Evolutionary conservation across 1,140 invertebrate species (phyloP), one percentile per base, ranked within the genome.

Genomic region (Nautilus pompilius): DNA sequence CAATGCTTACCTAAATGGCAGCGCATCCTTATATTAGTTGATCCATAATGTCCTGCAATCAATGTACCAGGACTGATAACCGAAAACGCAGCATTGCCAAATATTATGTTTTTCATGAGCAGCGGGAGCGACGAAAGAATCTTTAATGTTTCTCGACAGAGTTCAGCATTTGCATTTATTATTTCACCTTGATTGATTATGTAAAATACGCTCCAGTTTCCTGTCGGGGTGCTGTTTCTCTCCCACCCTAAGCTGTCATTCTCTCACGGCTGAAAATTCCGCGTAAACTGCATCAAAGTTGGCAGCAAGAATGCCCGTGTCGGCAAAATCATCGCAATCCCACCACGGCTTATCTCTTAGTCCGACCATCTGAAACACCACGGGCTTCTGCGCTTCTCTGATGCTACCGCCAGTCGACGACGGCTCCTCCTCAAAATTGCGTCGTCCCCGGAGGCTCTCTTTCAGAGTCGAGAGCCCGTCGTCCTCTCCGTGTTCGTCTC

Each of bases 81-180:
- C 15, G 76, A 76, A 62, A 76, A 76, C 5, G 70, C 60, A 8
- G 71, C 70, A 70, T 78, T 76, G 55, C 71, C 71, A 68, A 78
- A 78, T 2, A 76, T 62, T 68, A 64, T 75, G n/a, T 66, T 53
- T 22, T 55, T 60, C 73, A 78, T 72, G n/a, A 68, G 15, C 20
- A 45, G 60, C 28, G 60, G 48, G 24, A 73, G 58, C n/a, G 34
- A 60, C 10, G 48, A 17, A 13, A 74, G 30, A 33, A 70, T 24
- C 24, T 60, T 55, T 54, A 68, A 66, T 20, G 76, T 76, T 5
- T 66, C 48, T 41, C 71, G 73, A 65, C 69, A 73, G 5, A 63
- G 3, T 3, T 24, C 20, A 24, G 56, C 57, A 36, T 72, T 76
- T 36, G 67, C 53, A 55, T 48, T 54, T n/a, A 71, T 17, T 36